Conservation (phyloP, 2,113 vertebrate species). For the Phrynocephalus versicolor region DNA sequence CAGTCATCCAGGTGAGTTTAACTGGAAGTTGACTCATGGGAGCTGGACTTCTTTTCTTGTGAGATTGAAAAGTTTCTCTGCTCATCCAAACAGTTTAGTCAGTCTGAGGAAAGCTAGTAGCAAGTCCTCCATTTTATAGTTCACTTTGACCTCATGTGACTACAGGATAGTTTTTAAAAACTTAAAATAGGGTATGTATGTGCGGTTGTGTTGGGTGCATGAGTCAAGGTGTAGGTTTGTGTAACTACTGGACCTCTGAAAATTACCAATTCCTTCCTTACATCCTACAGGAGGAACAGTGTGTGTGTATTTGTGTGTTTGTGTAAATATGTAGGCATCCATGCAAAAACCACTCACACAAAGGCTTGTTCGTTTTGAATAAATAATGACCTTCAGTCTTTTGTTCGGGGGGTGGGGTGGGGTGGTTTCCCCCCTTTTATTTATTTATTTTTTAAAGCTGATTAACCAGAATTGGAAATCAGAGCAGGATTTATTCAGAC, state of each 20-base stretch:
- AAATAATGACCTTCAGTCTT: not conserved
- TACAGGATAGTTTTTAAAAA: too few species aligned
- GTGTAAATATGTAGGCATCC: not conserved
- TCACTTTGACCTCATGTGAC: too few species aligned
- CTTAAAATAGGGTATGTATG: too few species aligned
- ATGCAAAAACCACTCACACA: not conserved
- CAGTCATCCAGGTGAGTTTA: too few species aligned
- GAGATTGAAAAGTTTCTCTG: too few species aligned
- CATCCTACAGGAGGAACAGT: not conserved
- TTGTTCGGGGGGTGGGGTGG: not conserved
- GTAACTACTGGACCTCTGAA: too few species aligned
- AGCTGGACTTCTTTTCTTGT: too few species aligned
- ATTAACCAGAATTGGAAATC: conserved; percentile 54
- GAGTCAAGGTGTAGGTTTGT: not conserved
- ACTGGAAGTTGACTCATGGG: too few species aligned
- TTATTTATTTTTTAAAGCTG: not conserved
- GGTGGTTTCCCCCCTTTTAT: not conserved
- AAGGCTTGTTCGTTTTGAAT: not conserved
- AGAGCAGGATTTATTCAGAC: conserved; percentile 70
- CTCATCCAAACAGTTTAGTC: too few species aligned
- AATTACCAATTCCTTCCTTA: too few species aligned
- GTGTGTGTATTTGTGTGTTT: not conserved
- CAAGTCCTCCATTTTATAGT: too few species aligned
- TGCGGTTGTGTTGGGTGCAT: not conserved
- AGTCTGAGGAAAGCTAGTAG: too few species aligned